Base-by-base conservation (phyloP, 2,113 vertebrate species). In the Tragulus kanchil region DNA sequence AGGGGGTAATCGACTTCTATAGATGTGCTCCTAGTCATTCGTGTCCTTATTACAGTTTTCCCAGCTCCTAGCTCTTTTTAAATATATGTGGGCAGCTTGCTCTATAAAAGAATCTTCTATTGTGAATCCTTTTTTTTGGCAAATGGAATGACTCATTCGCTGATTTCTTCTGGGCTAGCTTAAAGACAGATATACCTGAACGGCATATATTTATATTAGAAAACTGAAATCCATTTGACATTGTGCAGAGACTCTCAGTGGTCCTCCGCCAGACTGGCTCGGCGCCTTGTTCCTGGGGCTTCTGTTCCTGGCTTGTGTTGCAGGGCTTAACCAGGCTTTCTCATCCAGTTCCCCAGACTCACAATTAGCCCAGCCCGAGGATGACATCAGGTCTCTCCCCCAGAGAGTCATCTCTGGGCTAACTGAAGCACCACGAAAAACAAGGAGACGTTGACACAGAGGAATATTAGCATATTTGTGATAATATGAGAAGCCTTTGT, bases 61-160 rank as follows among this genome's bases (percentile, higher is more conserved):
- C 85, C 85, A 83, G 95, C 82, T 96, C 85, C 65, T 17, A 90
- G 93, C 59, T 95, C 93, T 95, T 96, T 95, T 96, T 65, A 97
- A 96, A 95, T 89, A 75, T 61, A 88, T 54, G 94, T 96, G 94
- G 96, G 95, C 59, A 94, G 93, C 64, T 92, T 65, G 59, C 21
- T 94, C 90, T 90, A 96, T 92, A 90, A 96, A 96, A 97, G 67
- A 83, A 77, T 89, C 85, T 96, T 96, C 58, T 91, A 62, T 85
- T 96, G 71, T 85, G 69, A 94, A 54, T 92, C 21, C 36, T 79
- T 85, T 94, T 82, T 45, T 94, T 77, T 56, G 19, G 16, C 69
- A 95, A 96, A 93, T 90, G 45, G 56, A 90, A 90, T 96, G 96
- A 97, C 78, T 96, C 89, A 96, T 87, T 87, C 62, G 50, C 83